A percentile compares a stretch with the other conserved stretches of the same genome.
Evolutionary conservation across 2,888 invertebrate genomes (phyloP).

Genomic region (Copidosoma aretas): DNA sequence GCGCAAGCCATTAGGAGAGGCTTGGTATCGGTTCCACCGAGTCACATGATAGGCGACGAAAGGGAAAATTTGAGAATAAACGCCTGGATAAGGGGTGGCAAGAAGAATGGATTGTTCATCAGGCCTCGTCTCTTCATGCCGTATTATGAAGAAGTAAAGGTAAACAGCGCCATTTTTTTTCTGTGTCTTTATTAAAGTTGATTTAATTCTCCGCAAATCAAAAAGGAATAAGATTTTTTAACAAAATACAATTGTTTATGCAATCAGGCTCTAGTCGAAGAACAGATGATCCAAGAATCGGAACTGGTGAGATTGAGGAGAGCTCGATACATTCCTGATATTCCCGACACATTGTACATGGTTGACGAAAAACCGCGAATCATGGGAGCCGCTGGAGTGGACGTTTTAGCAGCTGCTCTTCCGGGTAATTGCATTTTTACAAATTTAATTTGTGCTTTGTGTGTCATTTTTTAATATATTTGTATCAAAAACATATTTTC

Average conservation of each 20-base stretch:
- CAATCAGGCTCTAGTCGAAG: conserved; percentile 76
- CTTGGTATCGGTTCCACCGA: conserved; percentile 81
- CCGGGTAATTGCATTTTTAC: conserved; percentile 61
- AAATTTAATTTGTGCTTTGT: conserved; percentile 8
- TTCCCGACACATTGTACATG: conserved; percentile 95
- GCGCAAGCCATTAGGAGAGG: conserved; percentile 76
- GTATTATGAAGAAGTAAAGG: conserved; percentile 93
- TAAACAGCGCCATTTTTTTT: conserved; percentile 50
- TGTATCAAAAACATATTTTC: neutral
- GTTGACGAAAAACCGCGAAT: conserved; percentile 69
- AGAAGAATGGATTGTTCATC: conserved; percentile 75
- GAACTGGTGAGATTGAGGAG: conserved; percentile 75
- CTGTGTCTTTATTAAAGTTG: conserved; percentile 5
- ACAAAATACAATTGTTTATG: conserved; percentile 23
- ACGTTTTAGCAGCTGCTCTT: conserved; percentile 71
- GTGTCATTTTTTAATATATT: neutral
- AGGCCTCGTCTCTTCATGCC: conserved; percentile 92
- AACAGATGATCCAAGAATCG: conserved; percentile 81
- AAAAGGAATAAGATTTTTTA: neutral
- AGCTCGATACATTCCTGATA: conserved; percentile 78
- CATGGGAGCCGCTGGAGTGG: conserved; percentile 67
- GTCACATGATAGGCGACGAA: conserved; percentile 83
- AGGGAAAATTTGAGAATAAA: conserved; percentile 71
- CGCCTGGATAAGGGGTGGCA: conserved; percentile 81
- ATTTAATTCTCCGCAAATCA: conserved; percentile 11